These are phyloP conservation scores for Phataginus tetradactyla DNA, from an alignment of 2,797 vertebrate genomes.

Conservation along the genomic window DNA sequence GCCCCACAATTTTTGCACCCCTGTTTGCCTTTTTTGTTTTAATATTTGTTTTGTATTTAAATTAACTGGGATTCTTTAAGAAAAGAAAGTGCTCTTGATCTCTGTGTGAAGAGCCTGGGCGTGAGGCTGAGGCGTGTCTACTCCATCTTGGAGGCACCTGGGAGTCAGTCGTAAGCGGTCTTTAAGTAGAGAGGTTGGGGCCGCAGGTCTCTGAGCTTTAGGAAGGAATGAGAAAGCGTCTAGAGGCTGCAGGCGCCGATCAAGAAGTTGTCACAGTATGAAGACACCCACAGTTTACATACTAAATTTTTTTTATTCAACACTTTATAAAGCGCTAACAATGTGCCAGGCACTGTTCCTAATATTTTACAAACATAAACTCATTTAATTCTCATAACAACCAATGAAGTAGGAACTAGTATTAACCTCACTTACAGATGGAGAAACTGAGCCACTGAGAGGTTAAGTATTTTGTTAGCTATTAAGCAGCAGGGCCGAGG, in stretches of 20 bases:
- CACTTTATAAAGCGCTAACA: not conserved
- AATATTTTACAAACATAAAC: not conserved
- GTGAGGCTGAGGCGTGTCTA: not conserved
- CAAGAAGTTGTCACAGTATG: not conserved
- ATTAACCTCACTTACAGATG: not conserved
- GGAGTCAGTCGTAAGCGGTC: too few relatives aligned
- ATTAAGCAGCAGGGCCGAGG: not conserved
- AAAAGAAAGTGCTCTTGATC: not conserved
- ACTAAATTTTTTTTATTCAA: not conserved
- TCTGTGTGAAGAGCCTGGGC: not conserved
- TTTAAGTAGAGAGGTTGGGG: not conserved
- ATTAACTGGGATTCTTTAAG: not conserved
- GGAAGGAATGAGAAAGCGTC: not conserved
- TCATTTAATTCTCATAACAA: not conserved
- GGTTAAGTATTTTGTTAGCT: not conserved
- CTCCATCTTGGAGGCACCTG: not conserved
- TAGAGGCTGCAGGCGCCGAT: not conserved
- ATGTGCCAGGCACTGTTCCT: not conserved
- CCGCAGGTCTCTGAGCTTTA: not conserved
- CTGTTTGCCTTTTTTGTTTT: not conserved
- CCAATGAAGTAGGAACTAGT: not conserved
- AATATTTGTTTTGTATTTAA: not conserved
- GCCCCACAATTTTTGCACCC: not conserved
- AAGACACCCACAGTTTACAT: not conserved
- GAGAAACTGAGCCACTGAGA: not conserved